Evolutionary conservation across 2,797 vertebrate species (phyloP).

Genomic region (Protosalanx chinensis): DNA sequence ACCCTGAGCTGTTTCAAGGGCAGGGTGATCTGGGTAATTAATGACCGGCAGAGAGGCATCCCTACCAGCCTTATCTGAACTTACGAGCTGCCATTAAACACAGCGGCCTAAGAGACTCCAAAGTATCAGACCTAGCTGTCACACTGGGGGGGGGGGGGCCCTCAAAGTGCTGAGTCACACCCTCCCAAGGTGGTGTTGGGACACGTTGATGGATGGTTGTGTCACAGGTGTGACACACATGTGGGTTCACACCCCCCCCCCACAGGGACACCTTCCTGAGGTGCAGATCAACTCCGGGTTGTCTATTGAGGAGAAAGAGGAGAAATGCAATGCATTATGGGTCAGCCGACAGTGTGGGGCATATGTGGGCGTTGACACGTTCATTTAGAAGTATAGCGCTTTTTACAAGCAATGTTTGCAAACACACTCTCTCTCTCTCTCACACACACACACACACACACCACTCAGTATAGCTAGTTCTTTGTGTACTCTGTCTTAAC

Average conservation of each 20-base stretch:
- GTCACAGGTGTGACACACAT: neutral
- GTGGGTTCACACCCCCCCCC: slow-evolving; percentile 26
- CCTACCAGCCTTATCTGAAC: slow-evolving; percentile 47
- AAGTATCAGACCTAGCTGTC: slow-evolving; percentile 29
- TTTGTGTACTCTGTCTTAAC: slow-evolving; percentile 30
- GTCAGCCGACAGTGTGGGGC: neutral
- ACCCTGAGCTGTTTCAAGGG: slow-evolving; percentile 52
- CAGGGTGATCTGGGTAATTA: slow-evolving; percentile 50
- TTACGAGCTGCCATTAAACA: slow-evolving; percentile 45
- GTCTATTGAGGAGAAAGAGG: neutral
- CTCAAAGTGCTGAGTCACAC: slow-evolving; percentile 6
- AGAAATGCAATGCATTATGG: neutral
- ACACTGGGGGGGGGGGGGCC: slow-evolving; percentile 28
- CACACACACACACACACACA: neutral
- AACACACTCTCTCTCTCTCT: neutral
- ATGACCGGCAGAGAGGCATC: slow-evolving; percentile 24
- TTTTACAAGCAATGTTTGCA: no score
- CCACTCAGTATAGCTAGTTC: neutral
- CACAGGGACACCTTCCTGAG: slow-evolving; percentile 27
- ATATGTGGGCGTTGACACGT: neutral
- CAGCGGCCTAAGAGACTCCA: slow-evolving; percentile 27
- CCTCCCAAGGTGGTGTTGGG: neutral
- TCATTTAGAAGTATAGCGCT: no score
- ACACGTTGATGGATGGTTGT: neutral
- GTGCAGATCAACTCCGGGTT: neutral